A percentile compares a stretch with the other conserved stretches of the same genome.
These are phyloP conservation scores for Agelastica alni DNA, from an alignment of 2,888 invertebrate species.

Conservation along the genomic window DNA sequence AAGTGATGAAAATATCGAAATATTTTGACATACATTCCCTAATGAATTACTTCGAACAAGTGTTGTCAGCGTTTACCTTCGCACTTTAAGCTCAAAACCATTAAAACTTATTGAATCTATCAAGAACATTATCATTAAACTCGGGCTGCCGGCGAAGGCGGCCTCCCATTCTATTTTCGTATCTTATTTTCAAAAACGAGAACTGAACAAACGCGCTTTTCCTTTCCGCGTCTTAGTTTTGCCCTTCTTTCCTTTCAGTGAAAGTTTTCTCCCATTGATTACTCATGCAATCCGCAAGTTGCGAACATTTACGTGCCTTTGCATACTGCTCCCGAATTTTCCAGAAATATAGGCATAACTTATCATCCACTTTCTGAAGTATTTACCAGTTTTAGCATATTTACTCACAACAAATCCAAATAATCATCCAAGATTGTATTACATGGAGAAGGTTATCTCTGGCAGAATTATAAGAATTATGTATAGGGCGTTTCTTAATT, in stretches of 20 bases:
- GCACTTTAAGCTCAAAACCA: constrained; percentile 21
- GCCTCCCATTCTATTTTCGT: constrained; percentile 23
- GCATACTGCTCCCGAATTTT: background rate
- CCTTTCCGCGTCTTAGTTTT: constrained; percentile 15
- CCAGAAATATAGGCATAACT: too few species aligned
- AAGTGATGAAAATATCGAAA: constrained; percentile 19
- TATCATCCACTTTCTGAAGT: too few species aligned
- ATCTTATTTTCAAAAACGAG: constrained; percentile 21
- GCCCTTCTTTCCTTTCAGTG: constrained; percentile 7
- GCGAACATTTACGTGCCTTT: constrained; percentile 9
- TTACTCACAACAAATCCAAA: too few species aligned
- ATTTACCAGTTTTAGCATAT: too few species aligned
- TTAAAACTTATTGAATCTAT: constrained; percentile 30
- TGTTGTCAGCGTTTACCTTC: constrained; percentile 28
- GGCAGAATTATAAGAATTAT: too few species aligned
- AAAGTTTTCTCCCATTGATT: constrained; percentile 7
- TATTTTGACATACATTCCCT: constrained; percentile 17
- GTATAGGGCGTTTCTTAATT: too few species aligned
- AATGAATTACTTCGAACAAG: constrained; percentile 26
- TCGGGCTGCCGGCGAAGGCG: background rate
- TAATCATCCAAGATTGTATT: too few species aligned
- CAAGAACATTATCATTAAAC: constrained; percentile 24
- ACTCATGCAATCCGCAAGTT: constrained; percentile 9
- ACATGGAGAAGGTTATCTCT: too few species aligned
- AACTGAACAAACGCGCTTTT: constrained; percentile 13